phyloP scores from a whole-genome alignment of 2,888 invertebrate species.

The Papilio demoleus region DNA sequence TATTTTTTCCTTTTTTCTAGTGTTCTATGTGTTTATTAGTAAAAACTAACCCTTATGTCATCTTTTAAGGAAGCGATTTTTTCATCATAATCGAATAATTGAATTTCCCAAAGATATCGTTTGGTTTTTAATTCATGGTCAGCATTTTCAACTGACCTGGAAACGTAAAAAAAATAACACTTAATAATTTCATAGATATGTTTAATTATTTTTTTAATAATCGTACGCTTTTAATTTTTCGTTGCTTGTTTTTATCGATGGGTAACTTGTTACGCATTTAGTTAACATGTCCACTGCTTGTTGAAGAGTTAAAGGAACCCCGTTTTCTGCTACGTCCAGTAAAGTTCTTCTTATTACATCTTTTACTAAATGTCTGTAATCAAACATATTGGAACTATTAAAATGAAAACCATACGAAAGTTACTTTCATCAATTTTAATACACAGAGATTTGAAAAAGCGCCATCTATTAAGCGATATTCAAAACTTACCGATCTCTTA shows the following conservation, averaged over 20 bases:
- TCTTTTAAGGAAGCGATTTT: conserved; percentile 67
- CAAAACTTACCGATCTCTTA: conserved; percentile 64
- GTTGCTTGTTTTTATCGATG: conserved; percentile 51
- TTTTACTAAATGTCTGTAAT: conserved; percentile 59
- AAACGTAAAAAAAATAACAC: neutral
- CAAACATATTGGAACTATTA: neutral
- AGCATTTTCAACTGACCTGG: conserved; percentile 46
- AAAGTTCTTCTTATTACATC: conserved; percentile 62
- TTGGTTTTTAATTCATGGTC: conserved; percentile 55
- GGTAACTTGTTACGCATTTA: conserved; percentile 51
- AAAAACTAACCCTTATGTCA: conserved; percentile 61
- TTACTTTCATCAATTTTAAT: too few species aligned
- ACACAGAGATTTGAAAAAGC: conserved; percentile 44
- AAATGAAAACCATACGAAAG: neutral
- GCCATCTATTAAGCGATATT: conserved; percentile 56
- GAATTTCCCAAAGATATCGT: conserved; percentile 54
- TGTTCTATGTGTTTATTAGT: neutral
- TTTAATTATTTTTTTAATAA: neutral
- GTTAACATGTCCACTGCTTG: conserved; percentile 54
- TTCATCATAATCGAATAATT: conserved; percentile 58
- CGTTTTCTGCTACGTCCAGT: conserved; percentile 61
- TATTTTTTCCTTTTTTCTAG: neutral
- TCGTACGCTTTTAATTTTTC: conserved; percentile 58
- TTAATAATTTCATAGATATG: neutral
- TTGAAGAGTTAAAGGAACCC: conserved; percentile 56